These are phyloP conservation scores for Caenorhabditis parvicauda DNA, from an alignment of 2,888 invertebrate genomes.

Conservation along the genomic window DNA sequence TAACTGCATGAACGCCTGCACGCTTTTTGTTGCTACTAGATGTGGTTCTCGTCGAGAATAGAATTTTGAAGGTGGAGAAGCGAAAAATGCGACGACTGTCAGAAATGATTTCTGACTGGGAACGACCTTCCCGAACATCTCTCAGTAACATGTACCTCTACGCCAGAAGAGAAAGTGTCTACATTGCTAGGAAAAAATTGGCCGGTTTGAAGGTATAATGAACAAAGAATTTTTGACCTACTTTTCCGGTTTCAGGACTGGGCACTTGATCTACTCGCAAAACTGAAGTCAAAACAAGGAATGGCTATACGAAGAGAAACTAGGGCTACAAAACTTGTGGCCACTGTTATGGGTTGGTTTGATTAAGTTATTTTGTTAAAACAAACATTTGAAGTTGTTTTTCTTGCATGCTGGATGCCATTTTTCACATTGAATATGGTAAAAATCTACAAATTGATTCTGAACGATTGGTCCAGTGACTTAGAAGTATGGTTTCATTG, in stretches of 20 bases:
- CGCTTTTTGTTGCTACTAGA: too few species aligned
- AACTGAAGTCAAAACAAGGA: constrained; percentile 60
- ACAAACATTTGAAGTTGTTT: constrained; percentile 64
- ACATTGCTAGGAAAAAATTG: constrained; percentile 60
- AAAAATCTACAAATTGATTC: constrained; percentile 57
- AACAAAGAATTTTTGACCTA: not conserved
- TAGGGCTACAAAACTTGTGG: constrained; percentile 63
- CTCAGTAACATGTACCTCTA: constrained; percentile 58
- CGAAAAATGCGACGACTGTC: constrained; percentile 59
- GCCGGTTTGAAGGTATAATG: constrained; percentile 56
- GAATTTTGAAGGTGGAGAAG: constrained; percentile 37
- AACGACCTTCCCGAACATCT: constrained; percentile 50
- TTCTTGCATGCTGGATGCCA: constrained; percentile 67
- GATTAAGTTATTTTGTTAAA: not conserved
- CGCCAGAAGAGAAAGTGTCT: constrained; percentile 58
- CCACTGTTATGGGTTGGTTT: constrained; percentile 65
- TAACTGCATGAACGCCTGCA: too few species aligned
- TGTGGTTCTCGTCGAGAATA: too few species aligned
- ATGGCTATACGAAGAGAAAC: constrained; percentile 62
- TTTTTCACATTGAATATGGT: constrained; percentile 66
- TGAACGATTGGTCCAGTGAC: constrained; percentile 47
- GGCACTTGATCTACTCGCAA: constrained; percentile 58
- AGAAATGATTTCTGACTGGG: constrained; percentile 61
- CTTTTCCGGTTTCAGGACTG: constrained; percentile 37
- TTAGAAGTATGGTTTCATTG: constrained; percentile 45